Evolutionary conservation across 2,888 invertebrate species (phyloP), one percentile per base, ranked within the genome.

Genomic region (Melieria crassipennis): DNA sequence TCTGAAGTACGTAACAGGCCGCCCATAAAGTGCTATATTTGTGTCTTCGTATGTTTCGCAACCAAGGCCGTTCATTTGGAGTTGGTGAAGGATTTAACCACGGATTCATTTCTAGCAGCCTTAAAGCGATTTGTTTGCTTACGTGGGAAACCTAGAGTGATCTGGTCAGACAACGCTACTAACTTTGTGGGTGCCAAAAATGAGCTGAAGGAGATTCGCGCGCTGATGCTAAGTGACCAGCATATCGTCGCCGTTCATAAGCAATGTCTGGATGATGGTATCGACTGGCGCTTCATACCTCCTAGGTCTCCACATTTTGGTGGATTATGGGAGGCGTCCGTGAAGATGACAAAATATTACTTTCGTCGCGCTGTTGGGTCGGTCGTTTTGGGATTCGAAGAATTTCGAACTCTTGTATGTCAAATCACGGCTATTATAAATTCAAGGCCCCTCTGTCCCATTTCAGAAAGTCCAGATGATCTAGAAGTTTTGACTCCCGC

Each of bases 271-370:
- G 56, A 56, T 42, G 60, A 60, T 13, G 60, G 60, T 5, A 60
- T 60, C 7, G 60, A 60, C 9, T 60, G 60, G 60, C 56, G 56
- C 7, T 76, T 75, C 64, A 72, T 73, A 16, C 75, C 74, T 6
- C 74, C 71, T 13, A 65, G 75, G 11, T 74, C 74, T 2, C 73
- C 71, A 11, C 73, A 75, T 30, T 74, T 76, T 46, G 72, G 70
- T 30, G 75, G 72, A 5, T 58, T 75, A 11, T 75, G 73, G 73
- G 75, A 75, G 65, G 73, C 73, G 9, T 70, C 75, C 3, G 71
- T 75, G 7, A 75, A 75, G 30, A 50, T 57, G 0, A 66, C 73
- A 10, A 73, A 75, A 61, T 64, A 63, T 4, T 72, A 73, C 46
- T 61, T 74, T 1, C 13, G 43, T 9, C 48, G 75, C 1, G 52